phyloP scores from a whole-genome alignment of 2,113 vertebrate species.

The Podarcis raffonei region DNA sequence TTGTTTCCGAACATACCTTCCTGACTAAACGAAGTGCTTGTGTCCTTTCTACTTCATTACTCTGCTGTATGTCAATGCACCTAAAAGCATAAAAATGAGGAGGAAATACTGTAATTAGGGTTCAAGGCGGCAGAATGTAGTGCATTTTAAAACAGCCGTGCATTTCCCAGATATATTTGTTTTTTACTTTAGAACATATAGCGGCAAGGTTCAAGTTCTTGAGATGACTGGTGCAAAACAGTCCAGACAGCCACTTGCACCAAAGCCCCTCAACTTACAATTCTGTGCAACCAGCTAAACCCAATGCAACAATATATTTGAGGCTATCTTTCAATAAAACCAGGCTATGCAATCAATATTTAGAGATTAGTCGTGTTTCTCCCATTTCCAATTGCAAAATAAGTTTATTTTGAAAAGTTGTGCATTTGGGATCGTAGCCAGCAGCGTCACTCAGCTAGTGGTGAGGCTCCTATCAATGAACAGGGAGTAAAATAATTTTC shows the following conservation, averaged over 20 bases:
- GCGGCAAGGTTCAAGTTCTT: neutral
- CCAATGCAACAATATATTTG: neutral
- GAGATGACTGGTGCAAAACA: neutral
- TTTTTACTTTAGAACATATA: neutral
- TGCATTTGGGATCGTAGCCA: neutral
- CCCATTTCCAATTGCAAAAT: neutral
- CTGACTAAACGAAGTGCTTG: slow-evolving; percentile 96
- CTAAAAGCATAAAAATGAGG: slow-evolving; percentile 70
- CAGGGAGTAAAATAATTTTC: too few relatives aligned
- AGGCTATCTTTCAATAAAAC: neutral
- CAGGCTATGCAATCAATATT: neutral
- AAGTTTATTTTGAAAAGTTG: neutral
- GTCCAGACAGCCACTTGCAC: neutral
- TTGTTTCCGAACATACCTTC: slow-evolving; percentile 83
- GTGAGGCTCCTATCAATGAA: too few relatives aligned
- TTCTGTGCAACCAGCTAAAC: neutral
- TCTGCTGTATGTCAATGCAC: slow-evolving; percentile 99
- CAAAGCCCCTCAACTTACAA: neutral
- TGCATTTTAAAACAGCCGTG: neutral
- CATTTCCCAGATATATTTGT: neutral
- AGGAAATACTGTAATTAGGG: neutral
- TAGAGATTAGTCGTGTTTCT: neutral
- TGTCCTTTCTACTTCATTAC: slow-evolving; percentile 98
- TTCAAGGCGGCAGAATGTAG: neutral
- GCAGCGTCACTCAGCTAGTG: too few relatives aligned